phyloP scores from a whole-genome alignment of 1,140 invertebrate species.

The Meteorus sp. region DNA sequence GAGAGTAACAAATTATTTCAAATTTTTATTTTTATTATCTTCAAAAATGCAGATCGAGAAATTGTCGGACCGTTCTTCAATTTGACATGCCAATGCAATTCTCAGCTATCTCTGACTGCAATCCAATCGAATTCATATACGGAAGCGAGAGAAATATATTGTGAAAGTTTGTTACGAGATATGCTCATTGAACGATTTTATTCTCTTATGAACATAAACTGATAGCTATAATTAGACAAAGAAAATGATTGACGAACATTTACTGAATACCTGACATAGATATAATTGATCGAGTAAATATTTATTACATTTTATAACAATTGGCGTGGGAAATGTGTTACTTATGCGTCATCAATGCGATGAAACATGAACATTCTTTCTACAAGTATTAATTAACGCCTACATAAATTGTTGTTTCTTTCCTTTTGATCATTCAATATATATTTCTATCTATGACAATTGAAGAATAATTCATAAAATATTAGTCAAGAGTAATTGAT shows the following conservation, averaged over 20 bases:
- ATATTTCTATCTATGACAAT: slow-evolving; percentile 25
- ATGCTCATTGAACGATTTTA: background rate
- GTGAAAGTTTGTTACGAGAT: background rate
- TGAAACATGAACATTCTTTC: background rate
- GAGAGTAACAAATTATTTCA: slow-evolving; percentile 15
- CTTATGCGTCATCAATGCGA: background rate
- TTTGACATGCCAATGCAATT: background rate
- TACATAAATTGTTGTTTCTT: background rate
- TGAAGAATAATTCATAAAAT: too few species aligned
- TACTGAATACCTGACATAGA: too few species aligned
- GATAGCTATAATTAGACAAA: too few species aligned
- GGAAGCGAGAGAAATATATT: too few species aligned
- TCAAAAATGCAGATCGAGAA: background rate
- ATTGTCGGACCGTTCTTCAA: background rate
- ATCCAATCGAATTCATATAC: too few species aligned
- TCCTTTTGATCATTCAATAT: background rate
- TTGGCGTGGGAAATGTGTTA: background rate
- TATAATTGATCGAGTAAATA: too few species aligned
- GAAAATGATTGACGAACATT: too few species aligned
- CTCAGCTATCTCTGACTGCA: background rate
- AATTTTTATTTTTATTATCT: background rate
- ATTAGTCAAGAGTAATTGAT: too few species aligned
- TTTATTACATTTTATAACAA: background rate
- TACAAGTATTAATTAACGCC: background rate
- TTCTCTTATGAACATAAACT: slow-evolving; percentile 1